Evolutionary conservation across 2,888 invertebrate genomes (phyloP).

Genomic region (Beris chalybata): DNA sequence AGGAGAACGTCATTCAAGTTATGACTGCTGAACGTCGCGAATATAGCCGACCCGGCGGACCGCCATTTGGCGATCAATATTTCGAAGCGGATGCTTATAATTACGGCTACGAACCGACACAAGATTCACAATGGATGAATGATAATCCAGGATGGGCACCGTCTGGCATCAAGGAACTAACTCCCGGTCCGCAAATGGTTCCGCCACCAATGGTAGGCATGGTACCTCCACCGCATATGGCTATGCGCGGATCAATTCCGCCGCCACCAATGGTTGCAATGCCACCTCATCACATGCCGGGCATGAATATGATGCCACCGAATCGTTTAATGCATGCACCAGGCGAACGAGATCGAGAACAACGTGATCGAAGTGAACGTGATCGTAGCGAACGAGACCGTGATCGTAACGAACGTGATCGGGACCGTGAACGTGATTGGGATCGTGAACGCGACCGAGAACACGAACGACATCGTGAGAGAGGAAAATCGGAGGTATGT

Average conservation of each 20-base stretch:
- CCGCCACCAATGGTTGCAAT: conserved; percentile 49
- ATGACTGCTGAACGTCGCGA: conserved; percentile 90
- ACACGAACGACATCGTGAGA: conserved; percentile 44
- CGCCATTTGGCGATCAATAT: conserved; percentile 53
- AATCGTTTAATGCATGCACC: conserved; percentile 45
- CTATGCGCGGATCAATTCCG: conserved; percentile 42
- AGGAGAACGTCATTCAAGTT: conserved; percentile 87
- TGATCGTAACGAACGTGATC: conserved; percentile 43
- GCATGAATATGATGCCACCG: conserved; percentile 40
- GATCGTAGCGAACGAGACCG: conserved; percentile 57
- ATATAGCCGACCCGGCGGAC: conserved; percentile 69
- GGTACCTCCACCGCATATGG: conserved; percentile 46
- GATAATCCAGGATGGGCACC: conserved; percentile 65
- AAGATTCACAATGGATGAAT: conserved; percentile 72
- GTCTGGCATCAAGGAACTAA: conserved; percentile 68
- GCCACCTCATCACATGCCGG: conserved; percentile 48
- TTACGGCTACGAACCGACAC: conserved; percentile 71
- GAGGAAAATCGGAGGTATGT: conserved; percentile 60
- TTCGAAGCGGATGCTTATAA: conserved; percentile 54
- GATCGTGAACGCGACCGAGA: conserved; percentile 37
- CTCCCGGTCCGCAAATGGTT: conserved; percentile 61
- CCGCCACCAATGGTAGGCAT: conserved; percentile 49
- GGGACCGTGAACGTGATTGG: conserved; percentile 59
- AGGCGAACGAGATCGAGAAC: not conserved
- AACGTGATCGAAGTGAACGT: conserved; percentile 41